Conservation (phyloP, 2,797 vertebrate species). For the Pygocentrus nattereri region DNA sequence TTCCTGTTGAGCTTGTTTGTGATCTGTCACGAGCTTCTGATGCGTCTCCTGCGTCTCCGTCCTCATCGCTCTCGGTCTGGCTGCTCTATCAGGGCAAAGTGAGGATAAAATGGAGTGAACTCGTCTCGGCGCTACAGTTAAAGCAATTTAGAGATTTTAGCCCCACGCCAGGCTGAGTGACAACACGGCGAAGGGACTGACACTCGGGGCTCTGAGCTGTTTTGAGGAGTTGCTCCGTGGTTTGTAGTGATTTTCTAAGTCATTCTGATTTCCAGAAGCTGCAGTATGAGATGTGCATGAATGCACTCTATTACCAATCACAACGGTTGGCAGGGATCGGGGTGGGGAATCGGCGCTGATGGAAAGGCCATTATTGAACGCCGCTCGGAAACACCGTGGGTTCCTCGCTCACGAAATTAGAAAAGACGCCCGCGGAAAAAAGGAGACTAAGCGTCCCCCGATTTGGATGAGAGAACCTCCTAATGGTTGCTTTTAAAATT, state of each 20-base stretch:
- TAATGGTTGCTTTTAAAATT: constrained; percentile 36
- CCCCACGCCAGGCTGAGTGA: constrained; percentile 44
- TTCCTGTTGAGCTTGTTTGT: not conserved
- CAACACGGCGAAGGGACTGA: constrained; percentile 40
- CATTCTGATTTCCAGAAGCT: constrained; percentile 27
- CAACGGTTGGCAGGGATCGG: not conserved
- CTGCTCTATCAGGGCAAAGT: not conserved
- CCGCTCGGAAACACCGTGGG: constrained; percentile 2
- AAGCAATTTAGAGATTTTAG: constrained; percentile 56
- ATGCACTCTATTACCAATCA: constrained; percentile 35
- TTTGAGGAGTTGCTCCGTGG: constrained; percentile 48
- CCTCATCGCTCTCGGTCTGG: constrained; percentile 25
- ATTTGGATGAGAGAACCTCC: constrained; percentile 34
- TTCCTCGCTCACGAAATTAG: constrained; percentile 2
- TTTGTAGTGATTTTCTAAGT: constrained; percentile 37
- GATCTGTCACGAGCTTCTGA: not conserved
- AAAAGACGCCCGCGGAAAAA: constrained; percentile 2
- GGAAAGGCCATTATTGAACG: constrained; percentile 23
- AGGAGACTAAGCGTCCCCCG: not conserved
- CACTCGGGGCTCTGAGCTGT: constrained; percentile 38
- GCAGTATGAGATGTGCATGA: constrained; percentile 52
- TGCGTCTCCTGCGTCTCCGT: not conserved
- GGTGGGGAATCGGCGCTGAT: constrained; percentile 2
- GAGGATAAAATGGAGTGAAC: constrained; percentile 25
- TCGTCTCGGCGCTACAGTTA: constrained; percentile 43